These are phyloP conservation scores for Trichonephila clavata DNA, from an alignment of 1,140 invertebrate species.

Conservation along the genomic window DNA sequence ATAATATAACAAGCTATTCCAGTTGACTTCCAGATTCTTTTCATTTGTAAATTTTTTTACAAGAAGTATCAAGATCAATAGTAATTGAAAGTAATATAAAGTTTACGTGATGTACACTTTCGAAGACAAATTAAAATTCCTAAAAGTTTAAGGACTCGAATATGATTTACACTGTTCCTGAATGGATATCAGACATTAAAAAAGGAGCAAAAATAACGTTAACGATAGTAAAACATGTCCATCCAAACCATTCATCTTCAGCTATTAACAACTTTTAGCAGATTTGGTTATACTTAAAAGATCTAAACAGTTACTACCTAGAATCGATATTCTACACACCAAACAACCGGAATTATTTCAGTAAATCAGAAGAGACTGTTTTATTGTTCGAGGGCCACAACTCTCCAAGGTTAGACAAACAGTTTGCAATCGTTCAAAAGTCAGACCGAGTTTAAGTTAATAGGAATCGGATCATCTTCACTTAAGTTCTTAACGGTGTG, in stretches of 20 bases:
- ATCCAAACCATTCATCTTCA: constrained; percentile 30
- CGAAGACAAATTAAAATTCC: neutral
- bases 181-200: neutral
- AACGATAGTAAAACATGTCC: constrained; percentile 17
- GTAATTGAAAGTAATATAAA: neutral
- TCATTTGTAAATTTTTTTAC: neutral
- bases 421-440: neutral
- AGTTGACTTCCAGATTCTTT: neutral
- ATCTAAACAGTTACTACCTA: neutral
- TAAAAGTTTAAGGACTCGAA: neutral
- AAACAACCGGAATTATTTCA: neutral
- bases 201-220: constrained; percentile 7
- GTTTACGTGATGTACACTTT: neutral
- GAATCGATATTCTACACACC: neutral
- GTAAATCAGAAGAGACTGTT: neutral
- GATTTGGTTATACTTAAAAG: constrained; percentile 17
- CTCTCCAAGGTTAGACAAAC: neutral
- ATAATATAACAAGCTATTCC: neutral
- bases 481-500: constrained; percentile 31
- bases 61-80: neutral
- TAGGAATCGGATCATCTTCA: constrained; percentile 22
- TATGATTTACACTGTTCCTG: neutral
- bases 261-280: constrained; percentile 23
- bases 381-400: neutral
- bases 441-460: constrained; percentile 4